Base-by-base conservation (phyloP, 2,797 vertebrate species). In the Simalia tracyae region DNA sequence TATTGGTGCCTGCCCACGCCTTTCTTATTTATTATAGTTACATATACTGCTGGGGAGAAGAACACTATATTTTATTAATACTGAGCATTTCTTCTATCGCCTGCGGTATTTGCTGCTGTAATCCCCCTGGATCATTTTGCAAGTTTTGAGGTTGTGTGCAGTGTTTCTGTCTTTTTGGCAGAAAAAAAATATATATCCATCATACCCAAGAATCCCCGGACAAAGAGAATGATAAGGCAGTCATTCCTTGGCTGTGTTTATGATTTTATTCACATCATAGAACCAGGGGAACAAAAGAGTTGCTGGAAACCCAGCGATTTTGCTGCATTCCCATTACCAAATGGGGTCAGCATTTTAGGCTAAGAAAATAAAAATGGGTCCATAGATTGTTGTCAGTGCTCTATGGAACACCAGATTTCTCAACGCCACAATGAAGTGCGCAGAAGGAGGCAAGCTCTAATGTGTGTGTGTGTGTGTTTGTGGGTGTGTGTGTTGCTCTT, bases 141-240 rank as follows among this genome's bases (percentile, higher is more conserved):
- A 5, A 28, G 46, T 36, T 81, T 90, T 90, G 84, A 12, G 36
- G 15, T 84, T 31, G 66, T 56, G 28, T 88, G 26, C 63, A 57
- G 85, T 42, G 11, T 36, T 76, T 17, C 31, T 57, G 66, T 50
- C 50, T 68, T 50, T 17, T 24, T 63, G 28, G 19, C 57, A 28
- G 66, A 22, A 14, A 14, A 84, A 86, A 56, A 89, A 36, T 36
- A 36, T 36, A 36, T 36, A 64, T 87, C 60, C 59, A 86, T 81
- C 66, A 7, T 12, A 59, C 91, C 84, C 92, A 87, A 89, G 81
- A 50, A 87, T 31, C 36, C 46, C 31, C 14, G 87, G 59, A 87
- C 36, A 94, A 90, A 92, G 68, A 85, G 59, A 94, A 84, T 17
- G 59, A 91, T 81, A 90, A 89, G 31, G 46, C 10, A 57, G 60